Evolutionary conservation across 2,113 vertebrate species (phyloP), one percentile per base, ranked within the genome.

Genomic region (Bombycilla garrulus): DNA sequence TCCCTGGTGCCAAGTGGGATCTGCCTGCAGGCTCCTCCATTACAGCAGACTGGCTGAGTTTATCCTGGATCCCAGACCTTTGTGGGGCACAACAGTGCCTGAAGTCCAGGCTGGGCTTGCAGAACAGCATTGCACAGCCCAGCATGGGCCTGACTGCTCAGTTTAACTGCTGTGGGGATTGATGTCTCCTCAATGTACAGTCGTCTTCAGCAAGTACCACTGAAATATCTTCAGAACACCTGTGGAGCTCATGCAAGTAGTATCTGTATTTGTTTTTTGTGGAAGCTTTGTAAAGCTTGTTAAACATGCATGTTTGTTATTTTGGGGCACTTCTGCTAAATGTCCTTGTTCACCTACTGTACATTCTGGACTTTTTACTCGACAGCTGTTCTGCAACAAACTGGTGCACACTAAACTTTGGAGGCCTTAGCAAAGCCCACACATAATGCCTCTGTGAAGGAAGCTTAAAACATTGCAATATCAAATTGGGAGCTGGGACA

Each of bases 21-120:
- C 20, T 78, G 42, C 38, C 50, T 57, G 11, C 31, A 53, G 15
- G 45, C 9, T 81, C 7, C n/a, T 61, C 20, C 60, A 13, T 36
- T 70, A 31, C 7, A 81, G 20, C 20, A 57, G 50, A 6, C 5
- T 64, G 40, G 3, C 24, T 53, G 67, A 89, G 7, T 45, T 69
- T 44, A 17, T 72, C 15, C 26, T 69, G 31, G 3, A 7, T 26
- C 11, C 24, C 31, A 19, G 31, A 73, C 8, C 11, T 65, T 16
- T 69, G 26, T 40, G 58, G 0, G 5, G 8, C 16, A 33, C 19
- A 62, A 0, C 17, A 12, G 6, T 40, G n/a, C 31, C 28, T 20
- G 31, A 56, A 62, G 45, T 45, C 16, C 50, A 61, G 48, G 17
- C 29, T 83, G 45, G 48, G 31, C 17, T 64, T 73, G 18, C 45